Evolutionary conservation across 35 echinoderm and acorn worm species (phyloP).

Genomic region (Apostichopus japonicus): DNA sequence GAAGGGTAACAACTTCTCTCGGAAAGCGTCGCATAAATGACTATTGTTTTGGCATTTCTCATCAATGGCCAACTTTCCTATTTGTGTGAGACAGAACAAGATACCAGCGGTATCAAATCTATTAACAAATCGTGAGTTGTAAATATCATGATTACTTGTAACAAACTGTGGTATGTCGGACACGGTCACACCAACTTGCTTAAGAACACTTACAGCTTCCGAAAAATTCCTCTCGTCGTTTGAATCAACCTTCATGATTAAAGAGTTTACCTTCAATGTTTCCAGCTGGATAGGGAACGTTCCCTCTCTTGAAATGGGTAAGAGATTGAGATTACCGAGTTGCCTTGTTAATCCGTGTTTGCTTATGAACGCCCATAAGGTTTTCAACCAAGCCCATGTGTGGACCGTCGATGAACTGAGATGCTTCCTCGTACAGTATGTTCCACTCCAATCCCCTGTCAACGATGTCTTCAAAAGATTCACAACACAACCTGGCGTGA

Average conservation of each 20-base stretch:
- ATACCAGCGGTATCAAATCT: constrained; percentile 21
- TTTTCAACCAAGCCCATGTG: background rate
- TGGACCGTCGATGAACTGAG: background rate
- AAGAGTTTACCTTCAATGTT: background rate
- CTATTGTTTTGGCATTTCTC: background rate
- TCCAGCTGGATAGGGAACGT: constrained; percentile 1
- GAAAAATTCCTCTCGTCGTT: background rate
- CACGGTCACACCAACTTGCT: background rate
- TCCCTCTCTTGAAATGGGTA: background rate
- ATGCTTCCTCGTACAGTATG: background rate
- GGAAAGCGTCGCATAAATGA: background rate
- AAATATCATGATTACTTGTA: background rate
- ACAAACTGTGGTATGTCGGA: background rate
- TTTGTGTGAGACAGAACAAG: background rate
- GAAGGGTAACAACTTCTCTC: background rate
- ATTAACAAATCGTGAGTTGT: background rate
- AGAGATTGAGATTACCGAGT: background rate
- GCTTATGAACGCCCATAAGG: background rate
- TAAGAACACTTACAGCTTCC: background rate
- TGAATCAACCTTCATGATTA: background rate
- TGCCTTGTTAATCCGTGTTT: background rate
- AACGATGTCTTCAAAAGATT: constrained; percentile 9
- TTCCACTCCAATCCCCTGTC: background rate
- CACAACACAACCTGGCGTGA: background rate
- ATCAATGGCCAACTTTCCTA: background rate